Evolutionary conservation across 2,113 vertebrate genomes (phyloP).

Genomic region (Neopipo cinnamomea): DNA sequence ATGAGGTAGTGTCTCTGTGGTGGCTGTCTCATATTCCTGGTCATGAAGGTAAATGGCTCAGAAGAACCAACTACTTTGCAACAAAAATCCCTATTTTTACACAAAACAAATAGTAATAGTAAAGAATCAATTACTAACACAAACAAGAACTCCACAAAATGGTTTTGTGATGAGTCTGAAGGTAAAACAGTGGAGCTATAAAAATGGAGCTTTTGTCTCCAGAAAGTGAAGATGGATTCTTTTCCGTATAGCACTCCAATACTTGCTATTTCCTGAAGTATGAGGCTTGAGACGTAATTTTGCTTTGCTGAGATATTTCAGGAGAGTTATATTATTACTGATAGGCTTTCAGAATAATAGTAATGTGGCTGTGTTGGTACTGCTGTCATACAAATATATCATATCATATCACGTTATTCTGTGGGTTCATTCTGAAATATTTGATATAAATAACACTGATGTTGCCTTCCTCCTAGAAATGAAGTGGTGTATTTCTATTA

Average conservation of each 20-base stretch:
- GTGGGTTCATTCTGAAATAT: constrained; percentile 3
- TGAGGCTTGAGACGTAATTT: background rate
- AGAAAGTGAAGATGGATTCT: background rate
- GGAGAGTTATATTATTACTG: background rate
- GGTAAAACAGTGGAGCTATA: background rate
- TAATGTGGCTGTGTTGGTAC: background rate
- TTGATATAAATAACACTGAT: constrained; percentile 19
- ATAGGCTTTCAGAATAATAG: constrained; percentile 23
- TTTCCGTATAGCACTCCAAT: background rate
- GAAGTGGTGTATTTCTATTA: background rate
- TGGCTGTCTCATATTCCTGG: background rate
- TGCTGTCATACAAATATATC: background rate
- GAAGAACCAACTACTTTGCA: background rate
- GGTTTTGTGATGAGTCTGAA: background rate
- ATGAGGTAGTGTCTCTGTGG: background rate
- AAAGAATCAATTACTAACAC: background rate
- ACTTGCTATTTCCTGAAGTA: background rate
- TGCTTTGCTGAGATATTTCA: background rate
- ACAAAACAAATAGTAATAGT: background rate
- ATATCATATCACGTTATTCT: background rate
- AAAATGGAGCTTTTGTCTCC: background rate
- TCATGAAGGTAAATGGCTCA: constrained; percentile 24
- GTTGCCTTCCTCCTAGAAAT: constrained; percentile 8
- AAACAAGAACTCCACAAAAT: background rate
- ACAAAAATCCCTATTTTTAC: background rate